Conservation (phyloP, 2,797 vertebrate species). For the Pangasius macronema region DNA sequence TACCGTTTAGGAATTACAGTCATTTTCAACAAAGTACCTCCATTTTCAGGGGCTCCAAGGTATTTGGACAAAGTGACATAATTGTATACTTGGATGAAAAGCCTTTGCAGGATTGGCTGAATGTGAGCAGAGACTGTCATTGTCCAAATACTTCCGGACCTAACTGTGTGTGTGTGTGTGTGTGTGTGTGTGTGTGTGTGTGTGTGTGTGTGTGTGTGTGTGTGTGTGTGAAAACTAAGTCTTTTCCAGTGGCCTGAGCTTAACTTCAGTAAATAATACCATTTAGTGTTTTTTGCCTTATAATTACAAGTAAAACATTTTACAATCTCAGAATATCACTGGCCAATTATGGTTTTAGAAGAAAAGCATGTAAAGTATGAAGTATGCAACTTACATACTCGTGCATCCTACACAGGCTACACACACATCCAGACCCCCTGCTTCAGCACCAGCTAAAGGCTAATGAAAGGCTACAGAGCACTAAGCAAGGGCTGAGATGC, state of each 20-base stretch:
- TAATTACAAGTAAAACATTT: not conserved
- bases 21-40: too few relatives aligned
- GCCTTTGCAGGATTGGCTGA: too few relatives aligned
- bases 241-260: not conserved
- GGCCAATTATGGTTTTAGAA: not conserved
- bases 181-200: too few relatives aligned
- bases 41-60: too few relatives aligned
- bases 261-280: not conserved
- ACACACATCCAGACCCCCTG: not conserved
- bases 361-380: not conserved
- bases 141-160: too few relatives aligned
- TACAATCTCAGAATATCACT: not conserved
- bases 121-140: too few relatives aligned
- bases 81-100: too few relatives aligned
- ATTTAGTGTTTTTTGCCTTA: not conserved
- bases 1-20: too few relatives aligned
- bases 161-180: too few relatives aligned
- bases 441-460: slow-evolving; percentile 14
- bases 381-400: not conserved
- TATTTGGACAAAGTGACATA: too few relatives aligned
- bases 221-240: too few relatives aligned
- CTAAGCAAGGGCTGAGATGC: slow-evolving; percentile 11
- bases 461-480: slow-evolving; percentile 17
- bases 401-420: not conserved
- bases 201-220: too few relatives aligned